phyloP scores from a whole-genome alignment of 1,140 invertebrate species.

The Thaumetopoea pityocampa region DNA sequence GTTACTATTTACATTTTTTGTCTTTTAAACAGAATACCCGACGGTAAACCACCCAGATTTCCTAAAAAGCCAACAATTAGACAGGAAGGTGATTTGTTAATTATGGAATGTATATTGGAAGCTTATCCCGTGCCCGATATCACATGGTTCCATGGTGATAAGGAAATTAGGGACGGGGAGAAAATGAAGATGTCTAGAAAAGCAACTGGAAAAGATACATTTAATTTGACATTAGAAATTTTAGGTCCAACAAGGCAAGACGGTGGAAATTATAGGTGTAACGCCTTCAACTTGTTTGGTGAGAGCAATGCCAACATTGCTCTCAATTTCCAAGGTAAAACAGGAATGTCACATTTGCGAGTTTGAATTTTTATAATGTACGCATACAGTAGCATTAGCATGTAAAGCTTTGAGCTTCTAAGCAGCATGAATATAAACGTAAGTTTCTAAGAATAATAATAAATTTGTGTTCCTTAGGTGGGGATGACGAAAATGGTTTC shows the following conservation, averaged over 20 bases:
- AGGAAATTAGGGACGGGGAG: slow-evolving; percentile 86
- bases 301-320: slow-evolving; percentile 99
- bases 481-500: slow-evolving; percentile 91
- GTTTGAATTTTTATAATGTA: slow-evolving; percentile 40
- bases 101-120: slow-evolving; percentile 97
- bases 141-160: slow-evolving; percentile 94
- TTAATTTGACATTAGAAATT: slow-evolving; percentile 93
- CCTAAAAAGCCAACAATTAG: slow-evolving; percentile 98
- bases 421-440: slow-evolving; percentile 46
- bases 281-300: slow-evolving; percentile 97
- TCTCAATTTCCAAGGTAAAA: slow-evolving; percentile 98
- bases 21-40: slow-evolving; percentile 87
- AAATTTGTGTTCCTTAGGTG: slow-evolving; percentile 78
- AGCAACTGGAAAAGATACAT: slow-evolving; percentile 91
- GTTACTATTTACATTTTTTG: slow-evolving; percentile 31
- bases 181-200: slow-evolving; percentile 92
- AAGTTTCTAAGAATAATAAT: slow-evolving; percentile 12
- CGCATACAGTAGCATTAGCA: slow-evolving; percentile 71
- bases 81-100: slow-evolving; percentile 94
- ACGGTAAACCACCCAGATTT: slow-evolving; percentile 96
- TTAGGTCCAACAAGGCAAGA: slow-evolving; percentile 95
- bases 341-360: slow-evolving; percentile 9
- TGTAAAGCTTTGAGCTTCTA: slow-evolving; percentile 52
- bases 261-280: slow-evolving; percentile 98
- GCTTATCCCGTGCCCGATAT: slow-evolving; percentile 96